Percentiles rank a stretch among this genome's conserved stretches.
These are phyloP conservation scores for Autographa pulchrina DNA, from an alignment of 2,888 invertebrate genomes.

Conservation along the genomic window DNA sequence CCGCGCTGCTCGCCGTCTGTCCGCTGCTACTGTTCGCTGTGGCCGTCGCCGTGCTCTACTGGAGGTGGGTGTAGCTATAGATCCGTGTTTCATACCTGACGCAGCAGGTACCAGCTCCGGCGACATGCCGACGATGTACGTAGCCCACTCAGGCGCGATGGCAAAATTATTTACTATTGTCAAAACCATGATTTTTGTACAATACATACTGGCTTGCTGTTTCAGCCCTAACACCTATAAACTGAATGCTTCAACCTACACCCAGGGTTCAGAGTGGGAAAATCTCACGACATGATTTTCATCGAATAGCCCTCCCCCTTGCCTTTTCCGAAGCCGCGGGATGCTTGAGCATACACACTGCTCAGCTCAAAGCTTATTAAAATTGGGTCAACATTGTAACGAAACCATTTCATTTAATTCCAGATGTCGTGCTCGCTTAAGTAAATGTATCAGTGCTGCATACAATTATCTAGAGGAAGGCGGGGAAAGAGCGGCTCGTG, in stretches of 20 bases:
- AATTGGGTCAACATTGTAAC: not conserved
- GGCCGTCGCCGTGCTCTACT: slow-evolving; percentile 77
- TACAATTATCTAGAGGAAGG: slow-evolving; percentile 87
- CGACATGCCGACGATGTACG: slow-evolving; percentile 33
- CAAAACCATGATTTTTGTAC: too few species aligned
- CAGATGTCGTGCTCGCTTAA: slow-evolving; percentile 82
- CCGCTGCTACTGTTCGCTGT: slow-evolving; percentile 74
- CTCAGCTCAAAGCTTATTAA: too few species aligned
- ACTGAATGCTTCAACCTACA: too few species aligned
- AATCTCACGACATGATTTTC: too few species aligned
- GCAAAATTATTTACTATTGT: too few species aligned
- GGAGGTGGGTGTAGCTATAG: slow-evolving; percentile 67
- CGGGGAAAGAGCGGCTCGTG: slow-evolving; percentile 80
- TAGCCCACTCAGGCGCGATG: too few species aligned
- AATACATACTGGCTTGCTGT: too few species aligned
- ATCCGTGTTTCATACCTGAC: not conserved
- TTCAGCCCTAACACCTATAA: too few species aligned
- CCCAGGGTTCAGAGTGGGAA: too few species aligned
- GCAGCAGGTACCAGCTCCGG: slow-evolving; percentile 34
- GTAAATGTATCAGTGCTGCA: slow-evolving; percentile 86
- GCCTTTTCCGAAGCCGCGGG: too few species aligned
- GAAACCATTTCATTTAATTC: not conserved
- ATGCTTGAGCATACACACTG: too few species aligned
- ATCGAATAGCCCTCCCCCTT: too few species aligned
- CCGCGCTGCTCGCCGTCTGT: slow-evolving; percentile 75